Evolutionary conservation across 2,797 vertebrate species (phyloP), one percentile per base, ranked within the genome.

Genomic region (Crenichthys baileyi): DNA sequence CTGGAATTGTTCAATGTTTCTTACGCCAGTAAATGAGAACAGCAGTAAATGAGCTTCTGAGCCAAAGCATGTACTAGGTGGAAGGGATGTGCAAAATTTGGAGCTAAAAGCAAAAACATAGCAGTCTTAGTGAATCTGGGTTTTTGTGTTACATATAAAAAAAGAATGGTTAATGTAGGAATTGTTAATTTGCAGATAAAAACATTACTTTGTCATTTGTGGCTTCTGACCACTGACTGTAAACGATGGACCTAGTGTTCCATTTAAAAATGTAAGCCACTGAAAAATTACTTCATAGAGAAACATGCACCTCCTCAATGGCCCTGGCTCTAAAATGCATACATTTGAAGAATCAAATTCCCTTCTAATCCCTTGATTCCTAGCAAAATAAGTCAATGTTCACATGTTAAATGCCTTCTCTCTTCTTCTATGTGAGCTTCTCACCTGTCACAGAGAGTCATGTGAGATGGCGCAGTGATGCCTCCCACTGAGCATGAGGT

Each of bases 401-500:
- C 31, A 51, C 61, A 3, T 53, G 48, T 53, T 76, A 24, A 63
- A 76, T 46, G 67, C 13, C 36, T 20, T 16, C 44, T 73, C 6
- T 84, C 72, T 72, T 74, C 41, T 24, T 70, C 16, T 3, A 67
- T 53, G 67, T 67, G 26, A 13, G 36, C 51, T 11, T 87, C 65
- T 82, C 76, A 82, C 79, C 53, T 78, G 82, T 55, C 51, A 46
- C 7, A 50, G 18, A 70, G 51, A 75, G 73, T 39, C 7, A 46
- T 20, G 46, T 53, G n/a, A 72, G 29, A 41, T 15, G 24, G n/a
- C 39, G 39, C 74, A n/a, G 24, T 13, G 73, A 46, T 76, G 80
- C 60, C 75, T 36, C 51, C 6, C 60, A 67, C 67, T 7, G 1
- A 70, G 68, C 1, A n/a, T 50, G 11, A 56, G 31, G 74, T 87